Percentiles rank a stretch among this genome's conserved stretches.
Conservation (phyloP, 2,113 vertebrate genomes). For the Ginglymostoma cirratum region DNA sequence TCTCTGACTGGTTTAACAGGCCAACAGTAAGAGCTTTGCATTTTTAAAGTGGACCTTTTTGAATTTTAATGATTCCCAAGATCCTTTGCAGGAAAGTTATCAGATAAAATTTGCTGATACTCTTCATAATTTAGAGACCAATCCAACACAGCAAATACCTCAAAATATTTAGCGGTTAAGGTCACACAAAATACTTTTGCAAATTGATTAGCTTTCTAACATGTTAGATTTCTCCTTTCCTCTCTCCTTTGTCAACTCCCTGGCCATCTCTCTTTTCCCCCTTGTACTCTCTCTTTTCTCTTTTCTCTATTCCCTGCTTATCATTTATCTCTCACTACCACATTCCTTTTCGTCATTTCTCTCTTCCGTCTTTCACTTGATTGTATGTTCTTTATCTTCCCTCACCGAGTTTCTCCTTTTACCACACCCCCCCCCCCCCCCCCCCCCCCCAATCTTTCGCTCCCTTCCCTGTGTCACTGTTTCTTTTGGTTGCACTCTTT, state of each 20-base stretch:
- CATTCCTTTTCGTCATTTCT: neutral
- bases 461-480: neutral
- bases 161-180: neutral
- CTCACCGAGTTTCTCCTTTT: too few species aligned
- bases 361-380: neutral
- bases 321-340: neutral
- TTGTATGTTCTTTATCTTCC: too few species aligned
- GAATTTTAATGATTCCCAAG: neutral
- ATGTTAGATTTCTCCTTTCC: neutral
- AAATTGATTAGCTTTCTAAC: neutral
- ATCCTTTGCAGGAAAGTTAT: neutral
- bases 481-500: neutral
- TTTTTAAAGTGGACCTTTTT: neutral
- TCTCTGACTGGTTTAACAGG: neutral
- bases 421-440: too few species aligned
- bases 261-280: too few species aligned
- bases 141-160: neutral
- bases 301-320: neutral
- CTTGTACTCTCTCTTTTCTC: neutral
- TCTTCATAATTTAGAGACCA: neutral
- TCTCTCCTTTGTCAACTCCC: neutral
- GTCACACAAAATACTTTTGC: neutral
- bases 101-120: neutral
- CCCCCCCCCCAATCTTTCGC: neutral
- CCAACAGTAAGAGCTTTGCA: neutral